Evolutionary conservation across 2,113 vertebrate species (phyloP).

Genomic region (Heteronetta atricapilla): DNA sequence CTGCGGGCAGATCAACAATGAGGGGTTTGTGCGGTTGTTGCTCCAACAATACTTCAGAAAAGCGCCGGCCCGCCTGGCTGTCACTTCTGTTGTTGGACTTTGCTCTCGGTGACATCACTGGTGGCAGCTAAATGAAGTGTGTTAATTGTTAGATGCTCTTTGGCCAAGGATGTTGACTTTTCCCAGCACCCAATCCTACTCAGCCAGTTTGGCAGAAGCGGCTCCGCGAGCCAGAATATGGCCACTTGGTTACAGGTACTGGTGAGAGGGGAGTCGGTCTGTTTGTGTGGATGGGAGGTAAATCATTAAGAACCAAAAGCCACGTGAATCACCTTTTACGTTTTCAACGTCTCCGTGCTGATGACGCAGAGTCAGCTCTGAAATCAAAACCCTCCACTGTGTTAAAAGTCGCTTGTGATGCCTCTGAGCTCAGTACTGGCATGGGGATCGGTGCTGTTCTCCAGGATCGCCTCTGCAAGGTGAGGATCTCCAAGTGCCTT

Average conservation of each 20-base stretch:
- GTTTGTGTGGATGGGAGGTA: background rate
- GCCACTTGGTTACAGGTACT: background rate
- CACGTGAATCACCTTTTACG: fast-evolving
- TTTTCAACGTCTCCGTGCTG: background rate
- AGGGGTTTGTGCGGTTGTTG: background rate
- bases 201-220: background rate
- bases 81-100: conserved; percentile 52
- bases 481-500: background rate
- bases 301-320: background rate
- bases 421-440: background rate
- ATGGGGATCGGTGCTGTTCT: fast-evolving
- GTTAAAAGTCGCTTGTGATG: background rate
- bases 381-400: background rate
- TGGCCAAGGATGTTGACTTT: conserved; percentile 34
- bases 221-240: background rate
- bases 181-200: background rate
- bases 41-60: background rate
- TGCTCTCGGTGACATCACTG: conserved; percentile 13
- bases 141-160: conserved; percentile 13
- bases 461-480: background rate
- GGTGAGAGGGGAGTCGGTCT: background rate
- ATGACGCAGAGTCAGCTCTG: background rate
- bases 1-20: background rate
- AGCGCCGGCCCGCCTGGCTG: background rate
- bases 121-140: conserved; percentile 9